Conservation (phyloP, 2,797 vertebrate species). For the Buphagus erythrorhynchus region DNA sequence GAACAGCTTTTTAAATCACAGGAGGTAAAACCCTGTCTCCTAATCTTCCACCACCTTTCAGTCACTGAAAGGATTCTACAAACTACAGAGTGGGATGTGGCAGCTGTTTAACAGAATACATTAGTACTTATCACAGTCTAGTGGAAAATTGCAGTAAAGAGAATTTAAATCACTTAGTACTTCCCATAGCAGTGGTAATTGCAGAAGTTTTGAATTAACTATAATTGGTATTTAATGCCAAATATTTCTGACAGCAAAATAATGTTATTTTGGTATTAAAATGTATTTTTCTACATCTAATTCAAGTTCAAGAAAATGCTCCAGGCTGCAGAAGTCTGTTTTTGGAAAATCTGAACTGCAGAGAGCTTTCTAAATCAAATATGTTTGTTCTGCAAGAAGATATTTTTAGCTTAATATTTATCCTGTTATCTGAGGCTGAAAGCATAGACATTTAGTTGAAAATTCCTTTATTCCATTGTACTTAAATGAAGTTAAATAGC, state of each 20-base stretch:
- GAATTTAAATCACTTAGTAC: neutral
- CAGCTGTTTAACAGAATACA: neutral
- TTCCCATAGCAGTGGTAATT: neutral
- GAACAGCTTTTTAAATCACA: neutral
- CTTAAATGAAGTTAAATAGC: neutral
- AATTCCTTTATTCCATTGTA: neutral
- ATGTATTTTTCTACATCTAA: neutral
- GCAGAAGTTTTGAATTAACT: neutral
- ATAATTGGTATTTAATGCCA: neutral
- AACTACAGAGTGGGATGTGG: neutral
- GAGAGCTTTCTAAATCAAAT: neutral
- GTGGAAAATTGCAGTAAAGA: neutral
- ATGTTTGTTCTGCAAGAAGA: neutral
- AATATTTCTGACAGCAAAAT: neutral
- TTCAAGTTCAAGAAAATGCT: neutral
- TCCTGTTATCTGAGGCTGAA: neutral
- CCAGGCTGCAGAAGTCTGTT: neutral
- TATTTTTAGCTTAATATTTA: neutral
- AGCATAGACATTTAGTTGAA: neutral
- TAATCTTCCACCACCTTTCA: neutral
- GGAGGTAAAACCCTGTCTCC: neutral
- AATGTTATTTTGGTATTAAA: neutral
- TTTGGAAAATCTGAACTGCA: neutral
- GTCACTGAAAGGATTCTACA: neutral
- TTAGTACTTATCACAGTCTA: neutral